Evolutionary conservation across 2,888 invertebrate species (phyloP).

Genomic region (Meteorus colon): DNA sequence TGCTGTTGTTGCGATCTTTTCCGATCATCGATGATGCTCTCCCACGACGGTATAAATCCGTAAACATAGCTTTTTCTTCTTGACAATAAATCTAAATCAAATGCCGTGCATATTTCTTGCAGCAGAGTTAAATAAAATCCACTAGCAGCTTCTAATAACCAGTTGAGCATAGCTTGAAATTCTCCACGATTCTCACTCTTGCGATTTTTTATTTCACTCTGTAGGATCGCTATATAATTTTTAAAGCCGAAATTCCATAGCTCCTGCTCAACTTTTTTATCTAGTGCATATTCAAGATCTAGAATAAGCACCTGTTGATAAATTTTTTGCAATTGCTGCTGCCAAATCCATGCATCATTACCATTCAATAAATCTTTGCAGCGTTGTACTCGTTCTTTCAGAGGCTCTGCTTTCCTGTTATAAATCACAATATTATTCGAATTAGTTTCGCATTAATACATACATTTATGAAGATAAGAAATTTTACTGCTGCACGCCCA

Average conservation of each 20-base stretch:
- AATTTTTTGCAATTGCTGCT: slow-evolving; percentile 73
- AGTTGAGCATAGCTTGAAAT: slow-evolving; percentile 84
- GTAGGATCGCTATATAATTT: slow-evolving; percentile 87
- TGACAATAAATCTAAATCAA: slow-evolving; percentile 87
- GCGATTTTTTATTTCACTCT: slow-evolving; percentile 85
- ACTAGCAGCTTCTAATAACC: slow-evolving; percentile 88
- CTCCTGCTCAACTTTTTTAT: slow-evolving; percentile 92
- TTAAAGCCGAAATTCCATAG: slow-evolving; percentile 93
- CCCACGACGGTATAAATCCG: slow-evolving; percentile 73
- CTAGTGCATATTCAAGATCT: slow-evolving; percentile 89
- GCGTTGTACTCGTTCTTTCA: slow-evolving; percentile 81
- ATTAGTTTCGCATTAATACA: neutral
- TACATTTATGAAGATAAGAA: neutral
- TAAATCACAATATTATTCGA: neutral
- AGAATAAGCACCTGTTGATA: slow-evolving; percentile 79
- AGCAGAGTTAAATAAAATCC: slow-evolving; percentile 89
- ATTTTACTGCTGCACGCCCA: no score
- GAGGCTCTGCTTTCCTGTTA: slow-evolving; percentile 83
- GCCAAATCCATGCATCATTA: slow-evolving; percentile 75
- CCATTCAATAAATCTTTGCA: slow-evolving; percentile 76
- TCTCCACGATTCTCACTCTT: slow-evolving; percentile 86
- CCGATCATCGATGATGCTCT: slow-evolving; percentile 60
- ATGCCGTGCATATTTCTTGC: slow-evolving; percentile 87
- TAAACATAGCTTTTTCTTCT: slow-evolving; percentile 75
- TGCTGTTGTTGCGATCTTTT: slow-evolving; percentile 37